phyloP scores from a whole-genome alignment of 2,113 vertebrate genomes.

The Charadrius vociferus region DNA sequence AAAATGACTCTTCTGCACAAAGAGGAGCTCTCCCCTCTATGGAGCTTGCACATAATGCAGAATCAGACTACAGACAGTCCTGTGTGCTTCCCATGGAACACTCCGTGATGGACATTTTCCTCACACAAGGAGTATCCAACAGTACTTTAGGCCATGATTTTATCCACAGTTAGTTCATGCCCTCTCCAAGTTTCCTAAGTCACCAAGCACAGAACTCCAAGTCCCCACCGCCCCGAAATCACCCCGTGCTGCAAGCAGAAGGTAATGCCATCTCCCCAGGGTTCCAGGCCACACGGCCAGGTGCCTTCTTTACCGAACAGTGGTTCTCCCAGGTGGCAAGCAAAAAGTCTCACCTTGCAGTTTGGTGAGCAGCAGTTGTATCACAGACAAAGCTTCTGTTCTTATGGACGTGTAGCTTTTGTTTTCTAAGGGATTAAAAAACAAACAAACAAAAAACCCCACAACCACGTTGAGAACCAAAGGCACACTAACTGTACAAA shows the following conservation, averaged over 20 bases:
- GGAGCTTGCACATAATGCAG: background rate
- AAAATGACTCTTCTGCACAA: background rate
- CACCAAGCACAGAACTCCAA: background rate
- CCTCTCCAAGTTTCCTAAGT: background rate
- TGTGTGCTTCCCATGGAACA: background rate
- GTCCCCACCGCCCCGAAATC: background rate
- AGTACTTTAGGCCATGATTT: background rate
- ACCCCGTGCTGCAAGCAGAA: background rate
- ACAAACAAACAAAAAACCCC: background rate
- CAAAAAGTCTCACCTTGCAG: conserved; percentile 83
- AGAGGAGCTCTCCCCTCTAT: background rate
- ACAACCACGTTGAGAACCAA: background rate
- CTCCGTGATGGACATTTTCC: background rate
- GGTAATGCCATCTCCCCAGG: background rate
- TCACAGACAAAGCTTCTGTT: conserved; percentile 91
- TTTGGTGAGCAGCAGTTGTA: conserved; percentile 89
- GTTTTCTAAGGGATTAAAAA: conserved; percentile 83
- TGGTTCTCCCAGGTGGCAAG: background rate
- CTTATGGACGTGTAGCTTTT: conserved; percentile 95
- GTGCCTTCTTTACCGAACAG: background rate
- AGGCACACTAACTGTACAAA: background rate
- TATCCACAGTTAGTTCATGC: background rate
- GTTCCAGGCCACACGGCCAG: background rate
- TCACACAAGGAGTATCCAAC: background rate
- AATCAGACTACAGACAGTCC: background rate